Conservation (phyloP, 2,797 vertebrate genomes). For the Oreortyx pictus region DNA sequence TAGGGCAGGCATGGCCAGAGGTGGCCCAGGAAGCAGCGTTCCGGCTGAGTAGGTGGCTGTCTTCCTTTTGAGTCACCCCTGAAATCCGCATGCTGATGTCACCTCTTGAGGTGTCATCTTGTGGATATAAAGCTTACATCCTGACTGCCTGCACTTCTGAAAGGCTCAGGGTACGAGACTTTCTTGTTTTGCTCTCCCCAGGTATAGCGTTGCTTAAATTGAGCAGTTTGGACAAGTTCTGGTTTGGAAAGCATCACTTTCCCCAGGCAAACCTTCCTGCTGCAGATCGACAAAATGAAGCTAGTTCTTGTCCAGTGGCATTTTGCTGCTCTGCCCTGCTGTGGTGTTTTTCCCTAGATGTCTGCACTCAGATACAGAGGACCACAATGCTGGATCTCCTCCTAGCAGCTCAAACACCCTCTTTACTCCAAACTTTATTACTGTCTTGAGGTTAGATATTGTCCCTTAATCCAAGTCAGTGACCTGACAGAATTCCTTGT, state of each 20-base stretch:
- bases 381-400: not conserved
- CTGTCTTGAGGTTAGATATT: not conserved
- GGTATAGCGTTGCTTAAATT: not conserved
- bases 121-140: conserved; percentile 21
- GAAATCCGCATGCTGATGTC: not conserved
- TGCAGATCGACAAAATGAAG: not conserved
- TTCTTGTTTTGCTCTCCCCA: not conserved
- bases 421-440: not conserved
- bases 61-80: conserved; percentile 49
- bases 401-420: not conserved
- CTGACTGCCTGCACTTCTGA: not conserved
- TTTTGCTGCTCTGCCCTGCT: not conserved
- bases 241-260: not conserved
- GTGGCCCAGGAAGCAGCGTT: conserved; percentile 32
- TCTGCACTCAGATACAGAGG: not conserved
- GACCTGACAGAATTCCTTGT: not conserved
- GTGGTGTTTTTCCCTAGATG: not conserved
- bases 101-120: not conserved
- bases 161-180: not conserved
- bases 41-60: conserved; percentile 25
- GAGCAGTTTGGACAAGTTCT: not conserved
- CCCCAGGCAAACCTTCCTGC: not conserved
- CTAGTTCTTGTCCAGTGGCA: not conserved
- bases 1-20: not conserved
- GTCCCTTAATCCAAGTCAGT: not conserved